Evolutionary conservation across 2,113 vertebrate species (phyloP).

Genomic region (Zapornia atra): DNA sequence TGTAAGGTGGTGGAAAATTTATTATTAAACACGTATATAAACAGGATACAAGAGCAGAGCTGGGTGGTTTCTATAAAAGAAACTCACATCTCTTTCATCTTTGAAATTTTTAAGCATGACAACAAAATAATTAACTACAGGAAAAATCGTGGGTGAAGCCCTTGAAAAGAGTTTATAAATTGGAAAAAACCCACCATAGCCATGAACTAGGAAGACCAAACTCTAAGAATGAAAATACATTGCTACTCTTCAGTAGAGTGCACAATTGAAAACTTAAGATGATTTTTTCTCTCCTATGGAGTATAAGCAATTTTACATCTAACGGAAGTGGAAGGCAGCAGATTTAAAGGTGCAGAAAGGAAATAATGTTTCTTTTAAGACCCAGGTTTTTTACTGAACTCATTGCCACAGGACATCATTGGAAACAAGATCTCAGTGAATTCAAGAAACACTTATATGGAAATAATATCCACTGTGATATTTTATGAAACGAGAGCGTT

Average conservation of each 20-base stretch:
- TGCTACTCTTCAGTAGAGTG: background rate
- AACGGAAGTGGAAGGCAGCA: background rate
- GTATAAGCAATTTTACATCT: background rate
- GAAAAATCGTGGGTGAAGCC: background rate
- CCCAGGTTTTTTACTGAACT: background rate
- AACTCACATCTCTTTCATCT: background rate
- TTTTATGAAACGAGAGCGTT: background rate
- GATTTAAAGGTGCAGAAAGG: background rate
- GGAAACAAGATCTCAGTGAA: background rate
- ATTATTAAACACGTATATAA: background rate
- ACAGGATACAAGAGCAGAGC: background rate
- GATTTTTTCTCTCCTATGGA: background rate
- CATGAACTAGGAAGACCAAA: background rate
- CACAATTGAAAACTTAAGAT: background rate
- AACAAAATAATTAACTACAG: slow-evolving; percentile 9
- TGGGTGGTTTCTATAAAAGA: background rate
- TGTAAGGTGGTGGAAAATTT: background rate
- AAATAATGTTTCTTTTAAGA: background rate
- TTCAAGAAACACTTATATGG: background rate
- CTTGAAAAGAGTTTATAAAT: background rate
- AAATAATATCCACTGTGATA: background rate
- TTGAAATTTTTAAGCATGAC: background rate
- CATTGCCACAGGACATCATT: background rate
- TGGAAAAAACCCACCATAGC: background rate
- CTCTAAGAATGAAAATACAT: background rate